Evolutionary conservation across 2,888 invertebrate species (phyloP).

Genomic region (Priocnemis perturbator): DNA sequence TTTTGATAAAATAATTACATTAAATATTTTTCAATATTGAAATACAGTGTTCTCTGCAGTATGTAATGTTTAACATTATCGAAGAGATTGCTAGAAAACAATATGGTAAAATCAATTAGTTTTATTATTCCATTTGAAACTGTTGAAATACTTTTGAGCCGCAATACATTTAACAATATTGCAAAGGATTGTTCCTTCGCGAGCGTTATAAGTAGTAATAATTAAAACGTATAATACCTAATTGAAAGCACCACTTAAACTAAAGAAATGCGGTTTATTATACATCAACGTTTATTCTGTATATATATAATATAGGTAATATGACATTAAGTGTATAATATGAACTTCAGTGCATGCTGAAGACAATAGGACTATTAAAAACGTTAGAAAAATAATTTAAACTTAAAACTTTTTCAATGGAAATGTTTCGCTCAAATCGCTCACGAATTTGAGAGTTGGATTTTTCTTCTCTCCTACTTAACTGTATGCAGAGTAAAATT

Average conservation of each 20-base stretch:
- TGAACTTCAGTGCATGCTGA: conserved; percentile 48
- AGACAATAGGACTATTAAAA: conserved; percentile 48
- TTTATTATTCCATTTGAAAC: conserved; percentile 23
- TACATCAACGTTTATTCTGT: conserved; percentile 49
- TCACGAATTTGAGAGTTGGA: conserved; percentile 34
- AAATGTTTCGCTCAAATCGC: conserved; percentile 26
- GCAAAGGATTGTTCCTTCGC: conserved; percentile 14
- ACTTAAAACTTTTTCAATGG: conserved; percentile 44
- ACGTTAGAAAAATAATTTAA: conserved; percentile 64
- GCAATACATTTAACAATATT: conserved; percentile 21
- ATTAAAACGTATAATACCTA: conserved; percentile 38
- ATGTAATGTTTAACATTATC: conserved; percentile 18
- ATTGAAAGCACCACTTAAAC: conserved; percentile 34
- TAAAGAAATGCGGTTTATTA: conserved; percentile 47
- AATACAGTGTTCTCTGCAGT: conserved; percentile 20
- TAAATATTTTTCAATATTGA: conserved; percentile 9
- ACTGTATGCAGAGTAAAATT: conserved; percentile 53
- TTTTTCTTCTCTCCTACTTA: conserved; percentile 26
- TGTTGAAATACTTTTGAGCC: conserved; percentile 19
- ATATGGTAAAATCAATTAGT: conserved; percentile 10
- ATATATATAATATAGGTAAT: conserved; percentile 35
- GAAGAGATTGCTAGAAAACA: conserved; percentile 15
- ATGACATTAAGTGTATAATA: conserved; percentile 43
- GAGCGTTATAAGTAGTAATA: conserved; percentile 33
- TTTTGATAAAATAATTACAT: background rate